A percentile compares a stretch with the other conserved stretches of the same genome.
Conservation (phyloP, 2,797 vertebrate species). For the Chlorospingus flavigularis region DNA sequence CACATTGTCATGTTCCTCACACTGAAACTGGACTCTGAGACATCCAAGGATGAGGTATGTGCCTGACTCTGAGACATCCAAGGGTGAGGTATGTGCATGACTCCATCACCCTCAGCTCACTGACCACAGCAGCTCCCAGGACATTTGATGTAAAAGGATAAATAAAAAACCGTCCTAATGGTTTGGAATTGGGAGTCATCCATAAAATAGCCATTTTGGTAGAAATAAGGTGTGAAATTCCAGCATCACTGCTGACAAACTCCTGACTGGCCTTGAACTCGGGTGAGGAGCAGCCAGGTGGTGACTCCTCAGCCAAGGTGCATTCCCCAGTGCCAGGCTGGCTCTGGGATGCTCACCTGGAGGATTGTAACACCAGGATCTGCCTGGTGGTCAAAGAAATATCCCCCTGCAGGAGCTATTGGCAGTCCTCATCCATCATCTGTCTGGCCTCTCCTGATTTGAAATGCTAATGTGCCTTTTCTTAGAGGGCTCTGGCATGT, state of each 20-base stretch:
- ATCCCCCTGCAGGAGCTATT: background rate
- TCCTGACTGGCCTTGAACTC: background rate
- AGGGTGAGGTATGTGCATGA: slow-evolving; percentile 84
- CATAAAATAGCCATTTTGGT: background rate
- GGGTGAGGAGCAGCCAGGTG: background rate
- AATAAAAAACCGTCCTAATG: background rate
- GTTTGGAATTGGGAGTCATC: background rate
- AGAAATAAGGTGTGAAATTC: background rate
- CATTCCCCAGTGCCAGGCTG: background rate
- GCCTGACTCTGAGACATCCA: slow-evolving; percentile 78
- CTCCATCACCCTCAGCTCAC: background rate
- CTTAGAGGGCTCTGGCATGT: background rate
- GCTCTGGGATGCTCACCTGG: background rate
- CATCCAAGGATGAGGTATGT: slow-evolving; percentile 86
- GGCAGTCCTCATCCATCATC: background rate
- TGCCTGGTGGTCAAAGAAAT: background rate
- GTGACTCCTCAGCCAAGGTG: background rate
- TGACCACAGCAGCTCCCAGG: background rate
- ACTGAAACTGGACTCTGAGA: slow-evolving; percentile 85
- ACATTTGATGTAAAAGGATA: background rate
- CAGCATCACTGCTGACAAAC: background rate
- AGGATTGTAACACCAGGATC: background rate
- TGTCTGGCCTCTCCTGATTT: background rate
- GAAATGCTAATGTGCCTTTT: background rate
- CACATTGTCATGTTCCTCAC: slow-evolving; percentile 91